These are phyloP conservation scores for Hyles euphorbiae DNA, from an alignment of 1,140 invertebrate species.

Conservation along the genomic window DNA sequence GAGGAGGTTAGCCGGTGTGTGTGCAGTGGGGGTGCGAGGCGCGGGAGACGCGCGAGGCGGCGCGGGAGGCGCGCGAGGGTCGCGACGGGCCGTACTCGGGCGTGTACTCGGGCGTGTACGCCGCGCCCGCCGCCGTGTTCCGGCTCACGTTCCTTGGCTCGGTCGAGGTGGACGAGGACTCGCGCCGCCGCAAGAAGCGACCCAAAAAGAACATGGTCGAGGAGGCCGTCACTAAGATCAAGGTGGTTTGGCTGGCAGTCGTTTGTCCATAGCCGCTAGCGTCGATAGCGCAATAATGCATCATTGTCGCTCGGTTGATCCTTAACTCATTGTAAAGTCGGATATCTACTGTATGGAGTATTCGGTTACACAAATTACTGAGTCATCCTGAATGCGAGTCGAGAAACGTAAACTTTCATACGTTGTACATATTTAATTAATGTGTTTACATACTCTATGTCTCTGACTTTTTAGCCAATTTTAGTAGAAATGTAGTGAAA, in stretches of 20 bases:
- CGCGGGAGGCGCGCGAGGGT: too few species aligned
- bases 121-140: constrained; percentile 83
- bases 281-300: too few species aligned
- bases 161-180: constrained; percentile 89
- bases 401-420: too few species aligned
- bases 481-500: too few species aligned
- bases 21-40: constrained; percentile 66
- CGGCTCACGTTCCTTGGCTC: constrained; percentile 89
- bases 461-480: too few species aligned
- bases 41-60: constrained; percentile 23
- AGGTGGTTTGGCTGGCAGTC: constrained; percentile 79
- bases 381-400: too few species aligned
- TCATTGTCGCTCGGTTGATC: too few species aligned
- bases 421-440: too few species aligned
- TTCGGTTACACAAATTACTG: too few species aligned
- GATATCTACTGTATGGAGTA: too few species aligned
- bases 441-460: too few species aligned
- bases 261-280: constrained; percentile 1
- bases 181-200: constrained; percentile 82
- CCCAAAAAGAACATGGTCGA: constrained; percentile 95
- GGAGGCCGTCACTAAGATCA: constrained; percentile 97
- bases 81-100: constrained; percentile 64
- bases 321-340: too few species aligned
- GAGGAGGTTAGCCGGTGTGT: constrained; percentile 70
- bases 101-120: constrained; percentile 65